phyloP scores from a whole-genome alignment of 2,888 invertebrate genomes.

The Hyppa rectilinea region DNA sequence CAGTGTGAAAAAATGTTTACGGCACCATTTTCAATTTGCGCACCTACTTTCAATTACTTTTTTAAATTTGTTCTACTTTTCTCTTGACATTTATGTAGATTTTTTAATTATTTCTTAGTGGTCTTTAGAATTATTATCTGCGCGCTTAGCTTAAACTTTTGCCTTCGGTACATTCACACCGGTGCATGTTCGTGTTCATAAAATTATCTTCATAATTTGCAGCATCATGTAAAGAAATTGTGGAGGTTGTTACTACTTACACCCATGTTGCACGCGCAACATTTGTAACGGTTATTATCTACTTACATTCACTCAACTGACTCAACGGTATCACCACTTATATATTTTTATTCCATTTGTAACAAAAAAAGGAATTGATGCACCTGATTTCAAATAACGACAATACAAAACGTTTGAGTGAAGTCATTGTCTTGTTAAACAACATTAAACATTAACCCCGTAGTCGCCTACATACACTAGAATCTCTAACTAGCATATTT shows the following conservation, averaged over 20 bases:
- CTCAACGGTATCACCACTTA: conserved; percentile 52
- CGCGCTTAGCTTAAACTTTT: conserved; percentile 3
- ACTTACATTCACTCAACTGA: conserved; percentile 46
- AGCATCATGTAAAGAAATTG: conserved; percentile 51
- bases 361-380: conserved; percentile 29
- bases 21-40: conserved; percentile 45
- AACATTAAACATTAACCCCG: conserved; percentile 11
- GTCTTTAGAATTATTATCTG: conserved; percentile 1
- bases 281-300: conserved; percentile 52
- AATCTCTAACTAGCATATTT: conserved; percentile 36
- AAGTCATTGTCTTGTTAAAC: conserved; percentile 15
- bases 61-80: conserved; percentile 36
- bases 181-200: conserved; percentile 41
- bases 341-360: conserved; percentile 45
- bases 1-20: conserved; percentile 54
- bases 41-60: conserved; percentile 39
- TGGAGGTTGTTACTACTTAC: conserved; percentile 41
- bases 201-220: conserved; percentile 53
- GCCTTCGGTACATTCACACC: conserved; percentile 21
- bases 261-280: conserved; percentile 49
- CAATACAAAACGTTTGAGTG: background rate
- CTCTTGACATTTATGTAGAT: conserved; percentile 12
- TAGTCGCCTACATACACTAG: conserved; percentile 2
- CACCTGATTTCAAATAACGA: conserved; percentile 4
- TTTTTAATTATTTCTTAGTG: background rate